A percentile compares a stretch with the other conserved stretches of the same genome.
phyloP scores from a whole-genome alignment of 1,140 invertebrate species.

The Mylabris phalerata region DNA sequence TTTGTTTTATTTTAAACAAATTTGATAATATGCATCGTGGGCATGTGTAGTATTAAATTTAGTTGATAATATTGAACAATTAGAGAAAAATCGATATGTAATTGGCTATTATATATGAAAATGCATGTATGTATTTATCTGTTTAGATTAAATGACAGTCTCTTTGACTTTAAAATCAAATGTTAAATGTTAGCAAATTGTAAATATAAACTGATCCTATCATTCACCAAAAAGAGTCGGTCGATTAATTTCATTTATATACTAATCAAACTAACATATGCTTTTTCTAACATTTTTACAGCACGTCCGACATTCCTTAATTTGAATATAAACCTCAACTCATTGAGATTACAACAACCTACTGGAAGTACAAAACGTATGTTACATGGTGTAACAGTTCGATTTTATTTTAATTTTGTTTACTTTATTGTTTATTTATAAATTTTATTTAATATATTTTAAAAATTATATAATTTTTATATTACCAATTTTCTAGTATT shows the following conservation, averaged over 20 bases:
- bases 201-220: not conserved
- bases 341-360: constrained; percentile 77
- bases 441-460: constrained; percentile 4
- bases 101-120: constrained; percentile 21
- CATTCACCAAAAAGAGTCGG: not conserved
- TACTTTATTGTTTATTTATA: constrained; percentile 7
- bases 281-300: constrained; percentile 55
- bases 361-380: constrained; percentile 61
- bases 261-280: constrained; percentile 11
- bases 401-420: constrained; percentile 17
- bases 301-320: constrained; percentile 94
- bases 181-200: constrained; percentile 25
- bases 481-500: constrained; percentile 24
- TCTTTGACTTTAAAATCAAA: constrained; percentile 40
- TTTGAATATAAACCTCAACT: constrained; percentile 88
- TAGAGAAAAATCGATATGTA: constrained; percentile 16
- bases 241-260: too few species aligned
- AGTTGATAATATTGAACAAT: constrained; percentile 13
- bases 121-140: constrained; percentile 34
- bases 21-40: constrained; percentile 25
- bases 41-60: constrained; percentile 31
- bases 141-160: constrained; percentile 29
- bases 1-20: not conserved
- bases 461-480: constrained; percentile 28
- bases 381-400: constrained; percentile 38